Percentiles rank a stretch among this genome's conserved stretches.
Conservation (phyloP, 2,113 vertebrate species). For the Megaceryle maxima region DNA sequence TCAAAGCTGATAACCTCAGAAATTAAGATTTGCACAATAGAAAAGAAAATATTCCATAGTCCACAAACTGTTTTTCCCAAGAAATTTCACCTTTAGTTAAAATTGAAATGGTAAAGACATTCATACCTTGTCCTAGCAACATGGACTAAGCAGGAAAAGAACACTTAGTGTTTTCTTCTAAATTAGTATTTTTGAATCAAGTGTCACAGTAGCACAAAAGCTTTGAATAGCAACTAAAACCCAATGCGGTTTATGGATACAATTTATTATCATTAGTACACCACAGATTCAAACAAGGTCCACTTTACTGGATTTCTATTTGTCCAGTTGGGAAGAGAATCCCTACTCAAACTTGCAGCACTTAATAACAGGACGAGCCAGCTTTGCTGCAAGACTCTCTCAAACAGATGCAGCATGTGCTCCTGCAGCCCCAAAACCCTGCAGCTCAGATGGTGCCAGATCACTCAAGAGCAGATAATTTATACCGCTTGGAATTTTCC, state of each 20-base stretch:
- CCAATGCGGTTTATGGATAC: background rate
- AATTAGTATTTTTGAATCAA: background rate
- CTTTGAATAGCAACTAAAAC: background rate
- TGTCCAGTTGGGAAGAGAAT: background rate
- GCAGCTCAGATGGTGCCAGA: background rate
- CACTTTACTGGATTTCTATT: background rate
- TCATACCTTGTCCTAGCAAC: background rate
- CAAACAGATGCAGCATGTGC: rapidly evolving
- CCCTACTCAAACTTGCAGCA: background rate
- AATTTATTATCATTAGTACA: background rate
- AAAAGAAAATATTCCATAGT: background rate
- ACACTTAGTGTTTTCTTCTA: background rate
- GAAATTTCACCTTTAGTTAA: background rate
- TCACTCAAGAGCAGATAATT: background rate
- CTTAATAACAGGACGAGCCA: background rate
- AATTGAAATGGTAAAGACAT: background rate
- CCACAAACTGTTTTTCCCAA: background rate
- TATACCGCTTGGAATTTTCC: background rate
- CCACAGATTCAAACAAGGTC: background rate
- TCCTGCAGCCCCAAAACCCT: background rate
- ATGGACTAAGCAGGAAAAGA: background rate
- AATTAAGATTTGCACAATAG: background rate
- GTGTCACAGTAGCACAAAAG: background rate
- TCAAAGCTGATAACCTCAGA: background rate
- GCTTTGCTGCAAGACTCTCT: background rate